phyloP scores from a whole-genome alignment of 1,140 invertebrate genomes.

The Bicyclus anynana region DNA sequence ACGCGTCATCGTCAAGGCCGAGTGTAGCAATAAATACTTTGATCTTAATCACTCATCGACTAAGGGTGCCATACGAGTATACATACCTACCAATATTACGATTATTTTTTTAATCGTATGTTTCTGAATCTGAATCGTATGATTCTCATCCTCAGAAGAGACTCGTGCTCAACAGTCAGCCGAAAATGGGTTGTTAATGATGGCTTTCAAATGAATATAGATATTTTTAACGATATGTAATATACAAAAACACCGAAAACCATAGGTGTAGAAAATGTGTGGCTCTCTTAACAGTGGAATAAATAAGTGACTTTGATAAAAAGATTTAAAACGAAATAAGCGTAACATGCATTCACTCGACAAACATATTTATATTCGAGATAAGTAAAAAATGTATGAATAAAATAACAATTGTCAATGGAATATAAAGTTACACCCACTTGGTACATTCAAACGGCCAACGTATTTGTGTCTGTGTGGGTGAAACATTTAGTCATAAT shows the following conservation, averaged over 20 bases:
- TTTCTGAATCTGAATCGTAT: too few relatives aligned
- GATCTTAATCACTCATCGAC: background rate
- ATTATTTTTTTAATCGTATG: too few relatives aligned
- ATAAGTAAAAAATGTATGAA: conserved; percentile 12
- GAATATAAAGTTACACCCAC: conserved; percentile 5
- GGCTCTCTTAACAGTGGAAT: background rate
- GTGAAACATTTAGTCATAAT: conserved; percentile 2
- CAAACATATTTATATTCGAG: conserved; percentile 4
- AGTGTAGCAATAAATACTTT: background rate
- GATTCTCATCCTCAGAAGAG: too few relatives aligned
- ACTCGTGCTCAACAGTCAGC: too few relatives aligned
- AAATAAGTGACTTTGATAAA: background rate
- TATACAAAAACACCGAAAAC: too few relatives aligned
- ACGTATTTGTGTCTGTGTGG: background rate
- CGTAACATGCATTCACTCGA: background rate
- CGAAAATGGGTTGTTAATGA: too few relatives aligned
- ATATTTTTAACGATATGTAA: too few relatives aligned
- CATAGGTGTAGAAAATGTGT: too few relatives aligned
- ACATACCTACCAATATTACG: too few relatives aligned
- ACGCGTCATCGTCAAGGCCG: background rate
- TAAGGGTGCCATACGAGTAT: background rate
- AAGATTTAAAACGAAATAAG: background rate
- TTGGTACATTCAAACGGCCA: background rate
- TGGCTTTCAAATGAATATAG: too few relatives aligned
- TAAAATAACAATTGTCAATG: conserved; percentile 17